These are phyloP conservation scores for Drosophila vallismaia DNA, from an alignment of 2,888 invertebrate species.

Conservation along the genomic window DNA sequence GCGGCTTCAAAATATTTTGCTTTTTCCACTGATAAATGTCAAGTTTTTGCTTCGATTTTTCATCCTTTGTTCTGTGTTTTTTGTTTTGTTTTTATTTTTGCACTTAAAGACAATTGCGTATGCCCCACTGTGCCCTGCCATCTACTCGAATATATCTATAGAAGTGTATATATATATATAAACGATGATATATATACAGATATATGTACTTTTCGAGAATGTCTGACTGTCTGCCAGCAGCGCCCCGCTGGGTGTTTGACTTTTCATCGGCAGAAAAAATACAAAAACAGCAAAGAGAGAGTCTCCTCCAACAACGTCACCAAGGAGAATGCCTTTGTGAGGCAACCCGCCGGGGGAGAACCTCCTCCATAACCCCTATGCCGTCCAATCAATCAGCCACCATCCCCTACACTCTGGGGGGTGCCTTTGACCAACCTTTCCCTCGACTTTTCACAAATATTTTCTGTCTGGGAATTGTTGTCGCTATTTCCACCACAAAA, in stretches of 20 bases:
- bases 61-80: constrained; percentile 26
- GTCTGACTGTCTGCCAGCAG: constrained; percentile 70
- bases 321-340: constrained; percentile 30
- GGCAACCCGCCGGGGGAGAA: not conserved
- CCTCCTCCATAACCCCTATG: constrained; percentile 20
- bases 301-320: constrained; percentile 69
- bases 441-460: constrained; percentile 56
- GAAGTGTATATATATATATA: constrained; percentile 1
- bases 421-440: constrained; percentile 16
- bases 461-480: constrained; percentile 54
- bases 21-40: constrained; percentile 57
- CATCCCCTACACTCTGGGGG: constrained; percentile 2
- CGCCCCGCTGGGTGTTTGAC: constrained; percentile 50
- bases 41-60: constrained; percentile 43
- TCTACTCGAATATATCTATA: not conserved
- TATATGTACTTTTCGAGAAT: constrained; percentile 39
- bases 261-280: constrained; percentile 53
- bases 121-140: constrained; percentile 62
- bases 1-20: constrained; percentile 13
- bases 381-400: constrained; percentile 60
- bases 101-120: constrained; percentile 62
- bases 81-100: constrained; percentile 50
- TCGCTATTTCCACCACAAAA: constrained; percentile 38
- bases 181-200: constrained; percentile 6
- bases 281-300: constrained; percentile 52